Percentiles rank a stretch among this genome's conserved stretches.
Conservation (phyloP, 2,113 vertebrate species). For the Lepus europaeus region DNA sequence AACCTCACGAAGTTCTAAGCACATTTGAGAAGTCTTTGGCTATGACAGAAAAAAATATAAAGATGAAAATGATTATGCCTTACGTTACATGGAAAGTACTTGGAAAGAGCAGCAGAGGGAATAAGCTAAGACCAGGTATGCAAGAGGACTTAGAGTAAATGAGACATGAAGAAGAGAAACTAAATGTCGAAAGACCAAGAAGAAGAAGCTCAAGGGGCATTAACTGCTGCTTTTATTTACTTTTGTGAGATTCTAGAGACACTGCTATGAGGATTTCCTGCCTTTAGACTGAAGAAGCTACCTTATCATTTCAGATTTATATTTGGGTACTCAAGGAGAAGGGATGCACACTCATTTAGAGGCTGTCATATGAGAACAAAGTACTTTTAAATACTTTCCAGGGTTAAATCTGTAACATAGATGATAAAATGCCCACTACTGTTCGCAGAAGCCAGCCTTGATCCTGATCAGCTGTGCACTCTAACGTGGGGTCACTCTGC, state of each 20-base stretch:
- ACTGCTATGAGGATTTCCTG: constrained; percentile 63
- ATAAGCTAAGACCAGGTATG: constrained; percentile 95
- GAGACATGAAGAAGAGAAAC: constrained; percentile 92
- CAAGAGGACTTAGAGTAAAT: constrained; percentile 95
- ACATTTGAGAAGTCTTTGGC: constrained; percentile 98
- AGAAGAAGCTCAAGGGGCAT: constrained; percentile 87
- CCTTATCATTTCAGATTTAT: constrained; percentile 81
- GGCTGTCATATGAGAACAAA: constrained; percentile 84
- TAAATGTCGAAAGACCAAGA: constrained; percentile 88
- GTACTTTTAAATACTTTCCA: constrained; percentile 86
- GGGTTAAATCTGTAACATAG: constrained; percentile 85
- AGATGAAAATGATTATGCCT: too few relatives aligned
- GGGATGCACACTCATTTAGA: constrained; percentile 82
- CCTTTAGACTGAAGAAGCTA: constrained; percentile 64
- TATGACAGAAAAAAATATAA: constrained; percentile 91
- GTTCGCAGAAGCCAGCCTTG: constrained; percentile 85
- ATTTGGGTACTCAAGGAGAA: constrained; percentile 83
- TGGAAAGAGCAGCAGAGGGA: constrained; percentile 98
- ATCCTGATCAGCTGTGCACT: constrained; percentile 88
- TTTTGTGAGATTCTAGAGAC: constrained; percentile 66
- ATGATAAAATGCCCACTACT: constrained; percentile 74
- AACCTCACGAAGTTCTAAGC: constrained; percentile 94
- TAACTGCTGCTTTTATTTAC: constrained; percentile 82
- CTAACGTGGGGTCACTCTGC: constrained; percentile 69
- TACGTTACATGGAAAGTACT: constrained; percentile 88